Evolutionary conservation across 2,113 vertebrate species (phyloP), one percentile per base, ranked within the genome.

Genomic region (Pterophyllum scalare): DNA sequence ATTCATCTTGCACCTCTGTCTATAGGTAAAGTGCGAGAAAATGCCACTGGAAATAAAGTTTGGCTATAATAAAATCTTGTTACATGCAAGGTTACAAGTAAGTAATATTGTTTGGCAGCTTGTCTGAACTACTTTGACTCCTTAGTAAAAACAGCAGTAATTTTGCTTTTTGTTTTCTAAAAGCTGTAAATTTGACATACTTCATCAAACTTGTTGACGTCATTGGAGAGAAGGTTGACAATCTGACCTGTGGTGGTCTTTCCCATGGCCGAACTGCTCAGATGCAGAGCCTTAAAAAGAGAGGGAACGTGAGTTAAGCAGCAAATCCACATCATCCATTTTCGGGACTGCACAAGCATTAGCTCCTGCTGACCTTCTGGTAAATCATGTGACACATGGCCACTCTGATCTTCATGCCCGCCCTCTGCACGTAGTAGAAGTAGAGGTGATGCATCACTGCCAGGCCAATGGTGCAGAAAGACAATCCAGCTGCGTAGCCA

Each of bases 211-310:
- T 96, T 98, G 94, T 97, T 98, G 89, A 99, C 98, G 7, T 99
- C 98, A 1, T 98, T 99, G 75, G 98, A 99, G 7, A 99, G 95
- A 26, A 99, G 97, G 85, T 99, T 99, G 80, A 99, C 97, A 35
- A 99, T 99, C 85, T 99, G 98, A 58, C 98, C 98, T 0, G 98
- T 98, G 85, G 98, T 99, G 8, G 98, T 99, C 93, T 98, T 96
- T 52, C 95, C 94, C 97, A 98, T 96, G 31, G 98, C 97, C 13
- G 64, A 12, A 2, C 96, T 97, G 93, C 96, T 99, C 85, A 99
- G 96, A 86, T 95, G 93, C 84, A 99, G 96, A 1, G 98, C 97
- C 98, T 99, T 20, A 20, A 40, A 84, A 75, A n/a, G 20, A 60
- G 9, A 46, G 35, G 35, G 56, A 17, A 46, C 20, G 46, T 33